phyloP scores from a whole-genome alignment of 2,888 invertebrate genomes.

The Cyclophora albipunctata region DNA sequence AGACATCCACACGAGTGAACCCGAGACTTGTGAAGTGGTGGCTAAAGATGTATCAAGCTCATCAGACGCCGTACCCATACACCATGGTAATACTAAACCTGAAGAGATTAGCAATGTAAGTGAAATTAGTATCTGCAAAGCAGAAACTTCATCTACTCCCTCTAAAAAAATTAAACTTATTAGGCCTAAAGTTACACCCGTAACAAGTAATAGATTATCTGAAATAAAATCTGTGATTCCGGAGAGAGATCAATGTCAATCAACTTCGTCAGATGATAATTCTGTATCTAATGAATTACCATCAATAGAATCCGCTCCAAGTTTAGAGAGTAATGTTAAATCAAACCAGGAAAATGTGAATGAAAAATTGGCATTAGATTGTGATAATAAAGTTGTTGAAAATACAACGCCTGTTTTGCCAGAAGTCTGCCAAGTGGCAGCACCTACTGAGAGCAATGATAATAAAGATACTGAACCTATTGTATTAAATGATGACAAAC shows the following conservation, averaged over 20 bases:
- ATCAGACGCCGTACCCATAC: constrained; percentile 56
- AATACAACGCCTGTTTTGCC: too few species aligned
- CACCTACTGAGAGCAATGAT: too few species aligned
- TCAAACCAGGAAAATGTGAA: background rate
- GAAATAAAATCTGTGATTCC: constrained; percentile 23
- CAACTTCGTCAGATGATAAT: constrained; percentile 46
- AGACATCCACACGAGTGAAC: constrained; percentile 36
- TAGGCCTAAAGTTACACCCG: constrained; percentile 54
- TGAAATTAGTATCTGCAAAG: constrained; percentile 69
- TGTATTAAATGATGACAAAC: too few species aligned
- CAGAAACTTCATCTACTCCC: constrained; percentile 63
- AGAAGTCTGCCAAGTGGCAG: too few species aligned
- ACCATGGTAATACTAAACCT: constrained; percentile 55
- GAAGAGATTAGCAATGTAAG: constrained; percentile 65
- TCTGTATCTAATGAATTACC: constrained; percentile 15
- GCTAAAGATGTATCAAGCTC: constrained; percentile 69
- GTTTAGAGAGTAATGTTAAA: constrained; percentile 25
- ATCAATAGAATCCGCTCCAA: constrained; percentile 26
- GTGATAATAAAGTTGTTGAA: too few species aligned
- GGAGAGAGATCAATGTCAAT: constrained; percentile 51
- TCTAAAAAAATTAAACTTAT: constrained; percentile 66
- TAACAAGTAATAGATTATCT: constrained; percentile 29
- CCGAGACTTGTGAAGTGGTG: constrained; percentile 41
- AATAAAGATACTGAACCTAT: too few species aligned
- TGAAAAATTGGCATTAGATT: too few species aligned